phyloP scores from a whole-genome alignment of 2,113 vertebrate genomes.

The Bubo bubo region DNA sequence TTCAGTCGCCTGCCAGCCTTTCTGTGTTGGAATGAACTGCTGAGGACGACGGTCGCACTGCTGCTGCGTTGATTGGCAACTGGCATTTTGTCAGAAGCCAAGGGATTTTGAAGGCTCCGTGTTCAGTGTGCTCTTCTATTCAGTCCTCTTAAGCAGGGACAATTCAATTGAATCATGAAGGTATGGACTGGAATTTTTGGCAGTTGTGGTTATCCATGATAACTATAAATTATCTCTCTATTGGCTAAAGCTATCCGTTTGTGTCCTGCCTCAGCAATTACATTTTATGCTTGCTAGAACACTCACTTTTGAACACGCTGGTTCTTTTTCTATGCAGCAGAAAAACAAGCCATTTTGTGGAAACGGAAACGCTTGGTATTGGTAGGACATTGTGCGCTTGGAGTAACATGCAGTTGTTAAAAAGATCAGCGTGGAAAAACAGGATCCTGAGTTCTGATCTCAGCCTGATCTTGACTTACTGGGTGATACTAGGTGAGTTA shows the following conservation, averaged over 20 bases:
- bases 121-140: background rate
- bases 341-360: background rate
- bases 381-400: accelerated
- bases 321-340: background rate
- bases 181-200: background rate
- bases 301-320: background rate
- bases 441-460: background rate
- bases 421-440: background rate
- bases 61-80: accelerated
- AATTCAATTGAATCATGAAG: background rate
- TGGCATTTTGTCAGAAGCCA: background rate
- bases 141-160: background rate
- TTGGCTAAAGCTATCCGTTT: background rate
- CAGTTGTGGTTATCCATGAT: background rate
- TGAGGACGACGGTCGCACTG: accelerated
- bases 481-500: background rate
- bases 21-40: background rate
- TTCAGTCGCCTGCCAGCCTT: background rate
- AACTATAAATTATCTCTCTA: background rate
- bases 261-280: background rate
- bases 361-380: background rate
- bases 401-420: background rate
- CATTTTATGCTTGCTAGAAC: background rate
- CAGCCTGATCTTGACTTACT: background rate
- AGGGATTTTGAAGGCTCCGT: background rate